Percentiles rank a stretch among this genome's conserved stretches.
phyloP scores from a whole-genome alignment of 2,113 vertebrate species.

The Clinocottus analis region DNA sequence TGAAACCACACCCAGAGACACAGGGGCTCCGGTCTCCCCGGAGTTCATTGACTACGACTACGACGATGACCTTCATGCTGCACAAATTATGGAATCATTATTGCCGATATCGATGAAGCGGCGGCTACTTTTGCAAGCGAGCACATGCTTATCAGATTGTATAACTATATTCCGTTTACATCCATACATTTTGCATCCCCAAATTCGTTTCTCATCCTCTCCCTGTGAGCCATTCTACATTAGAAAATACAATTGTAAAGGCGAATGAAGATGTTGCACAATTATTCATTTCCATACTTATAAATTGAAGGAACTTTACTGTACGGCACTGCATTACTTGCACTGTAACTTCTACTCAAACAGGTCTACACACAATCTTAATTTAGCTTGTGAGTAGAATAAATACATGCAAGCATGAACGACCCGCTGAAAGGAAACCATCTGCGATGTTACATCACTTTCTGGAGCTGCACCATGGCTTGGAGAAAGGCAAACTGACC shows the following conservation, averaged over 20 bases:
- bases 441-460: slow-evolving; percentile 28
- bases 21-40: not conserved
- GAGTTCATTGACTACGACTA: not conserved
- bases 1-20: slow-evolving; percentile 33
- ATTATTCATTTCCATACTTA: no score
- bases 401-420: not conserved
- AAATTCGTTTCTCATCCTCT: not conserved
- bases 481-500: not conserved
- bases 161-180: not conserved
- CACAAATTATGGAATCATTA: slow-evolving; percentile 11
- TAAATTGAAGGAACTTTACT: no score
- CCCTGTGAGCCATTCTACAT: not conserved
- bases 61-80: slow-evolving; percentile 7
- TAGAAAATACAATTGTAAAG: not conserved
- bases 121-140: not conserved
- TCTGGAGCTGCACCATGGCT: slow-evolving; percentile 3
- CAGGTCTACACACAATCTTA: not conserved
- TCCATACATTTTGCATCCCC: not conserved
- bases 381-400: not conserved
- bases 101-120: not conserved
- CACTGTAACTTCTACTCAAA: not conserved
- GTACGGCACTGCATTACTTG: no score
- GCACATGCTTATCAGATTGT: not conserved
- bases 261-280: not conserved
- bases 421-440: slow-evolving; percentile 1